Conservation (phyloP, 2,113 vertebrate genomes). For the Ciconia boyciana region DNA sequence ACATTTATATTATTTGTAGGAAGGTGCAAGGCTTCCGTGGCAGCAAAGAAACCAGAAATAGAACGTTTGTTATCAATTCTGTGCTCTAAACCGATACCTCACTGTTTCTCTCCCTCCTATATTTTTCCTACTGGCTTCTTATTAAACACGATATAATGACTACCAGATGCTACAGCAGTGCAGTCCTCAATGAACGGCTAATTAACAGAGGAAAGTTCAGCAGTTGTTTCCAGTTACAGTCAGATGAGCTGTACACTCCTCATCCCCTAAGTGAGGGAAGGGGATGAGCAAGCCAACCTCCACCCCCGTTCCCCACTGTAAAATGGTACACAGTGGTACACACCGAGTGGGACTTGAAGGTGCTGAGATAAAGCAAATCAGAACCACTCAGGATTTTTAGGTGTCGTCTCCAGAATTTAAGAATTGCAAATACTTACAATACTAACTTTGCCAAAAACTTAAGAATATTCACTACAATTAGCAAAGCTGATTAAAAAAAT, state of each 20-base stretch:
- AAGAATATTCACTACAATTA: not conserved
- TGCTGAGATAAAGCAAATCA: not conserved
- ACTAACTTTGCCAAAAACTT: not conserved
- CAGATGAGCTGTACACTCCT: not conserved
- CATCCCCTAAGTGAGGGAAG: not conserved
- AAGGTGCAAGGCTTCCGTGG: not conserved
- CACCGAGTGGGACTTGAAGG: rapidly evolving
- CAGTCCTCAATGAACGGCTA: not conserved
- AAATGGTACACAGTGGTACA: not conserved
- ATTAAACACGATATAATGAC: constrained; percentile 17
- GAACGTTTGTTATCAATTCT: constrained; percentile 45
- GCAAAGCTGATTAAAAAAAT: not conserved
- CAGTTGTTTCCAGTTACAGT: constrained; percentile 20
- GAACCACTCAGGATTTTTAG: not conserved
- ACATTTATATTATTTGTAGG: not conserved
- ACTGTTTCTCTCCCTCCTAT: not conserved
- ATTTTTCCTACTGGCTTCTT: constrained; percentile 21
- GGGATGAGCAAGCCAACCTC: not conserved
- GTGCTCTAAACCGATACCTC: not conserved
- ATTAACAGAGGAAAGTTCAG: constrained; percentile 47
- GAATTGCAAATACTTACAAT: not conserved
- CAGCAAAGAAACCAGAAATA: constrained; percentile 38
- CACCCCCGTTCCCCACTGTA: not conserved
- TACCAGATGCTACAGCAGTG: constrained; percentile 46
- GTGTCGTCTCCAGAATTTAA: not conserved